phyloP scores from a whole-genome alignment of 2,113 vertebrate genomes.

The Saccopteryx leptura region DNA sequence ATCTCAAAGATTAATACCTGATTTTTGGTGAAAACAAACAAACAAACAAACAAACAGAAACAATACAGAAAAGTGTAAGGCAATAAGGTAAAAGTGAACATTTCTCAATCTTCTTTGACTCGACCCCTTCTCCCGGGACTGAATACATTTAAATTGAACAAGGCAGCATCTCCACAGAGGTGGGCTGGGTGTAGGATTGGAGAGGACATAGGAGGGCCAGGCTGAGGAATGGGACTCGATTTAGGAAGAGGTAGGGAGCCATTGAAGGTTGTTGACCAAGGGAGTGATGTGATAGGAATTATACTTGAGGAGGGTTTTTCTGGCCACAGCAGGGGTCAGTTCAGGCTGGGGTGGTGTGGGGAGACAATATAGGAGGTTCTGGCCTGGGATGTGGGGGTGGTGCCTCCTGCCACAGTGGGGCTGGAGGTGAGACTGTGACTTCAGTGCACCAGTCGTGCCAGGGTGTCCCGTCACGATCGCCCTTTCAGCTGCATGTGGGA shows the following conservation, averaged over 20 bases:
- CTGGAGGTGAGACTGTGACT: background rate
- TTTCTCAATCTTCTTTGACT: background rate
- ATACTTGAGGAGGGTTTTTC: background rate
- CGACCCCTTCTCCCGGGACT: accelerated
- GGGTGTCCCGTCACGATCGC: accelerated
- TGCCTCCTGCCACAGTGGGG: background rate
- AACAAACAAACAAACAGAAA: background rate
- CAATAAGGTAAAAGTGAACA: background rate
- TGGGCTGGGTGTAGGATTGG: background rate
- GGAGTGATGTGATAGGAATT: background rate
- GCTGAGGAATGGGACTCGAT: background rate
- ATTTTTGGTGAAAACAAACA: background rate
- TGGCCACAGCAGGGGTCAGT: background rate
- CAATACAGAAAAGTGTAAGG: accelerated
- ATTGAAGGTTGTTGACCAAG: background rate
- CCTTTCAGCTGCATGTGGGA: background rate
- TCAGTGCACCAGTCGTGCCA: accelerated
- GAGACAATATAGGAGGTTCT: background rate
- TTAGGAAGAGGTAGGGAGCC: background rate
- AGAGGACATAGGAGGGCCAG: background rate
- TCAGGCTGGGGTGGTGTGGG: background rate
- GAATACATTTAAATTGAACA: background rate
- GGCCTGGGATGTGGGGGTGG: background rate
- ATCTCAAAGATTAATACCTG: background rate
- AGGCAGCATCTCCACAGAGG: background rate